A percentile compares a stretch with the other conserved stretches of the same genome.
Conservation (phyloP, 2,888 invertebrate genomes). For the Horisme vitalbata region DNA sequence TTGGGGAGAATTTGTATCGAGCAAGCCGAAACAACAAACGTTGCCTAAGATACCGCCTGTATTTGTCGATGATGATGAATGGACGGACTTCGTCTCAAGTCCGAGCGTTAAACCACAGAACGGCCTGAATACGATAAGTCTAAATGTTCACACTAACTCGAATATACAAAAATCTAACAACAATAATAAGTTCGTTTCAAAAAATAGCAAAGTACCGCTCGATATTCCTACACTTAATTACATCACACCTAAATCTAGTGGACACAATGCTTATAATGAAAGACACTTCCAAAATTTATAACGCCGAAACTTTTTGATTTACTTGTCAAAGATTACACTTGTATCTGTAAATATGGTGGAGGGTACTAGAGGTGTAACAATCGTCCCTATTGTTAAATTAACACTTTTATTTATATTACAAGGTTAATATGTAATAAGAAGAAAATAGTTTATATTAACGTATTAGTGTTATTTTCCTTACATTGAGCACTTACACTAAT, state of each 20-base stretch:
- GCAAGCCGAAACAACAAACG: constrained; percentile 60
- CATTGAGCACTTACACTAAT: constrained; percentile 26
- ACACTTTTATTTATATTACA: constrained; percentile 27
- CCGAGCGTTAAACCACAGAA: constrained; percentile 69
- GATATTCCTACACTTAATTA: constrained; percentile 75
- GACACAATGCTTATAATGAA: constrained; percentile 60
- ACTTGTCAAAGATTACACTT: constrained; percentile 33
- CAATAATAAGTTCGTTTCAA: constrained; percentile 50
- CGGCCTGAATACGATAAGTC: constrained; percentile 74
- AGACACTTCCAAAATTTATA: constrained; percentile 81
- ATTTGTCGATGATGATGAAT: constrained; percentile 72
- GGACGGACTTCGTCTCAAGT: constrained; percentile 78
- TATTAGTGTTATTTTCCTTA: constrained; percentile 15
- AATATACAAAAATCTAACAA: constrained; percentile 58
- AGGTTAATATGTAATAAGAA: constrained; percentile 18
- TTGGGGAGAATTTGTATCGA: constrained; percentile 85
- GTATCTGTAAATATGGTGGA: constrained; percentile 33
- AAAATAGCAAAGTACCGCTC: constrained; percentile 57
- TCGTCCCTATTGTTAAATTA: constrained; percentile 20
- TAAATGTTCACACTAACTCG: constrained; percentile 73
- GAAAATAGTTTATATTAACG: constrained; percentile 14
- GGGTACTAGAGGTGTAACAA: constrained; percentile 15
- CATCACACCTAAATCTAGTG: constrained; percentile 70
- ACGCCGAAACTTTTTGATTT: constrained; percentile 40
- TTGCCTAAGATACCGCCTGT: constrained; percentile 50